phyloP scores from a whole-genome alignment of 23 tunicate genomes.

The Trididemnum clinides region DNA sequence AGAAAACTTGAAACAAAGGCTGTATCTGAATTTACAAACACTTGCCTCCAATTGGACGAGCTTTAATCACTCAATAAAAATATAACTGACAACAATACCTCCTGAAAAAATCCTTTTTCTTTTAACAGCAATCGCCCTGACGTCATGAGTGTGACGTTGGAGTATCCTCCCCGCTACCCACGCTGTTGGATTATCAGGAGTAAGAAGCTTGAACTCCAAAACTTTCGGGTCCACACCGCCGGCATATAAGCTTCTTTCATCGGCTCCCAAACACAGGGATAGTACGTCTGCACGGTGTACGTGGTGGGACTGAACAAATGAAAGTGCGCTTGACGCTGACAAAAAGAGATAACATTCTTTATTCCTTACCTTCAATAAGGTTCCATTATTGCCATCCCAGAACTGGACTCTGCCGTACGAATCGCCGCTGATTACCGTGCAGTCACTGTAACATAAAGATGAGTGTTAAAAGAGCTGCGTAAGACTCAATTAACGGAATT shows the following conservation, averaged over 20 bases:
- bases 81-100: slow-evolving; percentile 20
- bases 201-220: slow-evolving; percentile 8
- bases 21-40: no score
- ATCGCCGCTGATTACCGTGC: slow-evolving; percentile 86
- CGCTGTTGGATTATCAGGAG: neutral
- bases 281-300: slow-evolving; percentile 76
- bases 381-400: slow-evolving; percentile 75
- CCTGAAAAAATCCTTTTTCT: slow-evolving; percentile 59
- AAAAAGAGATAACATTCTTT: neutral
- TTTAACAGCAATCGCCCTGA: slow-evolving; percentile 51
- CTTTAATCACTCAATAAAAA: no score
- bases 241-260: slow-evolving; percentile 48
- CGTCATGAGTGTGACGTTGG: slow-evolving; percentile 80
- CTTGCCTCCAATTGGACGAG: no score
- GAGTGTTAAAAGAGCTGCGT: no score
- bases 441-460: slow-evolving; percentile 41
- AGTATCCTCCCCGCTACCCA: slow-evolving; percentile 65
- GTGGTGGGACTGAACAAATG: slow-evolving; percentile 35
- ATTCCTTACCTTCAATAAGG: slow-evolving; percentile 45
- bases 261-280: slow-evolving; percentile 28
- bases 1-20: no score
- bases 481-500: no score
- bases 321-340: neutral
- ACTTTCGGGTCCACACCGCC: slow-evolving; percentile 84
- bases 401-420: slow-evolving; percentile 76